A percentile compares a stretch with the other conserved stretches of the same genome.
Conservation (phyloP, 2,113 vertebrate genomes). For the Pseudonaja textilis region DNA sequence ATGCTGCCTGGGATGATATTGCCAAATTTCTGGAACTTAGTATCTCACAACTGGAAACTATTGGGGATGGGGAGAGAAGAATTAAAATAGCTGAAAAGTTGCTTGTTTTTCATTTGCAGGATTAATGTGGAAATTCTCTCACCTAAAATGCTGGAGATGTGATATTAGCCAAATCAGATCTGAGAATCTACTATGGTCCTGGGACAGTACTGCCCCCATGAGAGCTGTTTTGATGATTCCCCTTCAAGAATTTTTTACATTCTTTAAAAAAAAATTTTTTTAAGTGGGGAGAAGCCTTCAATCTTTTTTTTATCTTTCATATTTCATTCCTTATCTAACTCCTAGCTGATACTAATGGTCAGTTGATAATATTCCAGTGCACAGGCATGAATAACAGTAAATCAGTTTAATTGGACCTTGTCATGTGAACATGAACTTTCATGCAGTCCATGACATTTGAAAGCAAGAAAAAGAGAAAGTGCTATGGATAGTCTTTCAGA, state of each 20-base stretch:
- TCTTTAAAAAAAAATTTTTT: too few species aligned
- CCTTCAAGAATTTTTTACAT: not conserved
- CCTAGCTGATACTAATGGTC: not conserved
- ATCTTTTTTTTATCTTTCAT: not conserved
- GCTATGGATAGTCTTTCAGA: not conserved
- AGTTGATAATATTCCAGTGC: not conserved
- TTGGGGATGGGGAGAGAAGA: not conserved
- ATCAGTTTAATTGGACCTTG: not conserved
- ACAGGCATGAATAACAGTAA: not conserved
- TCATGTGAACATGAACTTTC: not conserved
- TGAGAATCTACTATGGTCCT: not conserved
- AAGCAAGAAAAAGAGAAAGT: not conserved
- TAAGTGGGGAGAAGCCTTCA: not conserved
- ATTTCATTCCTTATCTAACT: not conserved
- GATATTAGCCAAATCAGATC: not conserved
- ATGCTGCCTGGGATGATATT: not conserved
- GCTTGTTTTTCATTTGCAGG: not conserved
- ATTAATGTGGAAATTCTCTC: not conserved
- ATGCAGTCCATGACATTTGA: not conserved
- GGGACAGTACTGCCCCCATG: not conserved
- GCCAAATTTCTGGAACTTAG: not conserved
- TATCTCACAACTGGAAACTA: not conserved
- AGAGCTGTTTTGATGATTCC: not conserved
- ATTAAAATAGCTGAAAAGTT: not conserved
- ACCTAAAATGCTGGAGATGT: not conserved